A percentile compares a stretch with the other conserved stretches of the same genome.
Conservation (phyloP, 2,888 invertebrate species). For the Dolichopus griseipennis region DNA sequence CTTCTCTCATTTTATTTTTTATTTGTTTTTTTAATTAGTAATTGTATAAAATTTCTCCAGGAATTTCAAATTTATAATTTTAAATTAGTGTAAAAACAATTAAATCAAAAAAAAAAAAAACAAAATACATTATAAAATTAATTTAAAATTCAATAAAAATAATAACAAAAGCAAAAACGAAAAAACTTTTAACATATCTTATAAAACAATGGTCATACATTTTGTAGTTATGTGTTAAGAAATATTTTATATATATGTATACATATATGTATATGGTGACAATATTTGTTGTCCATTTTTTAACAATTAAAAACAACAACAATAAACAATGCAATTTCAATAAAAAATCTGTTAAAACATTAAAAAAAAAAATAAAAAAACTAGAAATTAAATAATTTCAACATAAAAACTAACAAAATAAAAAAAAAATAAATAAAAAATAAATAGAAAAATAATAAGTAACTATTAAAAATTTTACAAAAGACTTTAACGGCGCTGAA, state of each 20-base stretch:
- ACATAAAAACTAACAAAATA: not conserved
- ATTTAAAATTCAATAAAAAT: not conserved
- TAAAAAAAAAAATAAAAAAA: not conserved
- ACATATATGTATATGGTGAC: not conserved
- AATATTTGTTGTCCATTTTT: not conserved
- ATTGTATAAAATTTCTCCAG: too few relatives aligned
- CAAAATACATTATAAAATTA: not conserved
- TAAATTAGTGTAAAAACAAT: not conserved
- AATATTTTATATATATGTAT: not conserved
- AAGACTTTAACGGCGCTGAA: slow-evolving; percentile 6
- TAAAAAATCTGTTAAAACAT: not conserved
- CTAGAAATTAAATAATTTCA: not conserved
- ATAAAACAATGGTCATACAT: not conserved
- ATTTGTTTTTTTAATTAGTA: too few relatives aligned
- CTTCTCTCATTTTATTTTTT: too few relatives aligned
- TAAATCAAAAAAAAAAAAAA: too few relatives aligned
- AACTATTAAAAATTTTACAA: not conserved
- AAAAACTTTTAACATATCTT: not conserved
- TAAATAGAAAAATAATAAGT: too few relatives aligned
- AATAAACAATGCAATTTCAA: not conserved
- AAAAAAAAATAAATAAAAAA: not conserved
- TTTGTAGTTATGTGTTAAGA: slow-evolving; percentile 3
- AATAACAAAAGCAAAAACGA: too few relatives aligned
- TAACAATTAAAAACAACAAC: not conserved
- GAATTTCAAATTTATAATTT: not conserved